Evolutionary conservation across 2,797 vertebrate genomes (phyloP).

Genomic region (Anguilla obscura): DNA sequence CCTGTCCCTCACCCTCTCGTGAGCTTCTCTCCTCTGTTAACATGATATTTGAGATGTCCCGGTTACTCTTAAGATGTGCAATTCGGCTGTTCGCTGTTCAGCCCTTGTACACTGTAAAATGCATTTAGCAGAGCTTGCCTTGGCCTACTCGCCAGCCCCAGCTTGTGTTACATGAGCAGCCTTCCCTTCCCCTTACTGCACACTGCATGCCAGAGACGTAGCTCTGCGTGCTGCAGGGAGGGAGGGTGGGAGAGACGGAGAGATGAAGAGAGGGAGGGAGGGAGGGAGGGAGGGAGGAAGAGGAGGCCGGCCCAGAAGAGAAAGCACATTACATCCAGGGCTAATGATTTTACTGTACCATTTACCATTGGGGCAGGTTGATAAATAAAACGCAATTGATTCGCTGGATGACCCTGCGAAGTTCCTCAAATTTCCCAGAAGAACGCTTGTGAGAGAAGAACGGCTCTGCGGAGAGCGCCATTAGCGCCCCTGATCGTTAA

Average conservation of each 20-base stretch:
- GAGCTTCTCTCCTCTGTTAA: slow-evolving; percentile 12
- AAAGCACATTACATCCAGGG: not conserved
- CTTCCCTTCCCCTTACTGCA: slow-evolving; percentile 63
- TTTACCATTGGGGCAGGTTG: not conserved
- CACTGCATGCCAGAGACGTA: not conserved
- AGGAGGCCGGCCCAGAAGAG: not conserved
- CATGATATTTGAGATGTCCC: slow-evolving; percentile 11
- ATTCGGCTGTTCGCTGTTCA: slow-evolving; percentile 65
- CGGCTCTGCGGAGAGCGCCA: not conserved
- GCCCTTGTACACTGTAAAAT: slow-evolving; percentile 63
- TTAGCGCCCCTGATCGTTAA: slow-evolving; percentile 18
- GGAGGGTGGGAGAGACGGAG: no score
- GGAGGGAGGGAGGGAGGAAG: not conserved
- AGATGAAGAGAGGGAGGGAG: not conserved
- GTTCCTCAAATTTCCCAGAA: slow-evolving; percentile 26
- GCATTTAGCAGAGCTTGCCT: slow-evolving; percentile 61
- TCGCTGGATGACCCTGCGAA: not conserved
- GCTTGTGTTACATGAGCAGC: slow-evolving; percentile 68
- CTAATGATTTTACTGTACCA: not conserved
- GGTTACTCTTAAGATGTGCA: slow-evolving; percentile 43
- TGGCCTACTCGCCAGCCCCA: slow-evolving; percentile 56
- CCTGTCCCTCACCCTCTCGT: slow-evolving; percentile 42
- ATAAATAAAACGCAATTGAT: slow-evolving; percentile 26
- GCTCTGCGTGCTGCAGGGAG: not conserved
- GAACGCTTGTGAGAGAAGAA: not conserved